Conservation (phyloP, 2,888 invertebrate genomes). For the Meiosimyza decipiens region DNA sequence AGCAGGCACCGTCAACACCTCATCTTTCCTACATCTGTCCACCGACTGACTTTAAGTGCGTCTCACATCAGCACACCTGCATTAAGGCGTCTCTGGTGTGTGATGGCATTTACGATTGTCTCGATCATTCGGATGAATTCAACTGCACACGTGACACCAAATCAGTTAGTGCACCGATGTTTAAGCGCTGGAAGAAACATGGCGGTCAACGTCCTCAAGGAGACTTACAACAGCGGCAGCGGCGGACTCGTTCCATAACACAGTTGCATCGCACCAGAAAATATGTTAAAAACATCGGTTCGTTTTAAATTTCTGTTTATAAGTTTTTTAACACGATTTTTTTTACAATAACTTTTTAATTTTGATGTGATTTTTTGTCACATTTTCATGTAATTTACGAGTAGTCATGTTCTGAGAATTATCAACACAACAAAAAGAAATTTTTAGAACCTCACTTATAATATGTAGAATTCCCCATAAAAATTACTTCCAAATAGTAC, state of each 20-base stretch:
- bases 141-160: slow-evolving; percentile 66
- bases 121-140: slow-evolving; percentile 74
- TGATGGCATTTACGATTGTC: slow-evolving; percentile 70
- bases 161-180: slow-evolving; percentile 22
- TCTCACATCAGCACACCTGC: slow-evolving; percentile 65
- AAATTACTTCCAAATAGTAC: too few relatives aligned
- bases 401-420: too few relatives aligned
- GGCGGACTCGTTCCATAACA: slow-evolving; percentile 18
- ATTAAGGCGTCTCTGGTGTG: slow-evolving; percentile 67
- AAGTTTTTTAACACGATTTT: slow-evolving; percentile 34
- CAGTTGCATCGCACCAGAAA: background rate
- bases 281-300: slow-evolving; percentile 56
- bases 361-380: slow-evolving; percentile 34
- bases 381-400: too few relatives aligned
- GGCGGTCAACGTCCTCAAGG: slow-evolving; percentile 20
- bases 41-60: slow-evolving; percentile 64
- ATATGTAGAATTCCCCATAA: too few relatives aligned
- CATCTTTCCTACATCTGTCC: slow-evolving; percentile 56
- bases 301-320: slow-evolving; percentile 54
- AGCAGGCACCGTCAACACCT: slow-evolving; percentile 43
- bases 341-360: slow-evolving; percentile 35
- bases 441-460: too few relatives aligned
- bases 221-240: slow-evolving; percentile 14
- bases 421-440: too few relatives aligned
- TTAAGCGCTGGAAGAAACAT: slow-evolving; percentile 63